Base-by-base conservation (phyloP, 2,113 vertebrate species). In the Channa maculata region DNA sequence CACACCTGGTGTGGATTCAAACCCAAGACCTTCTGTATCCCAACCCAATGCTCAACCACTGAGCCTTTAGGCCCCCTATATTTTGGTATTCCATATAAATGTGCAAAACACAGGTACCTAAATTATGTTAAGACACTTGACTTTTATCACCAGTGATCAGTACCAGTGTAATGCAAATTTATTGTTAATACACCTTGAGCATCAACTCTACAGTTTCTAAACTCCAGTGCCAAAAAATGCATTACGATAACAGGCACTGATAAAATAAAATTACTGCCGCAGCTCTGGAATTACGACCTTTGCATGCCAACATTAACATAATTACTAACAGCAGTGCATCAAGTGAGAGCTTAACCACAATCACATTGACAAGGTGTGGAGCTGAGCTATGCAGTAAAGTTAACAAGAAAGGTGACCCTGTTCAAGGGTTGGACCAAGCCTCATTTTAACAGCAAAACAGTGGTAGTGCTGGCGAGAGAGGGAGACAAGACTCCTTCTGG, bases 291-390 rank as follows among this genome's bases (percentile, higher is more conserved):
- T 72, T 66, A 77, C 48, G 9, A 77, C 80, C 65, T 81, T 73
- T 81, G 33, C 52, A 14, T 62, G 85, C 70, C 81, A 86, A 86
- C 67, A 89, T 88, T 66, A 87, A 82, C 80, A 88, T 78, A 85
- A 84, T 87, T 79, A 78, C 65, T 43, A 68, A 69, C 79, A 74
- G 78, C 63, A 74, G 77, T 84, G 76, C 59, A 77, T 91, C 85
- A 86, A 79, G 63, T 57, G 65, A 15, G 24, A 76, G 70, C 71
- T 80, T 64, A 82, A 65, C 71, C 46, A 5, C 51, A 53, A 79
- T 51, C 66, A 60, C 66, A 65, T 5, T 58, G 79, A 77, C 65
- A 53, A 53, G 46, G 79, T 78, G 54, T 38, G 36, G 75, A 43
- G 51, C 48, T 24, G 15, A 71, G 49, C 48, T 33, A 41, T 52